Base-by-base conservation (phyloP, 1,140 invertebrate species). In the Gryllus bimaculatus region DNA sequence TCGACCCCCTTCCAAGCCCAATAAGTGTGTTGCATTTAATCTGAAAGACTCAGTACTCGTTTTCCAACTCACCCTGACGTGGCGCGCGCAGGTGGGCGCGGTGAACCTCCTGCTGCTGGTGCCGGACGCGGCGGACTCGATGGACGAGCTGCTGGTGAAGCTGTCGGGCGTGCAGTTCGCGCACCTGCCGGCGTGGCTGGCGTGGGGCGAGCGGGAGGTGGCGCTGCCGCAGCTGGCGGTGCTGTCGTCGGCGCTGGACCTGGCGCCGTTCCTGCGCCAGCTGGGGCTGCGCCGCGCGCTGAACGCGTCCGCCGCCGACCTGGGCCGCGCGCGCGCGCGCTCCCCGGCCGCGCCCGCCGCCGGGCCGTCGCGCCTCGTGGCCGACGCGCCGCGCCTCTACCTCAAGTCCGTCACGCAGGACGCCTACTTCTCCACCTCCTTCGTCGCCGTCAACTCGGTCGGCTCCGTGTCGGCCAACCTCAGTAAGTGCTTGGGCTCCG, bases 381-480 rank as follows among this genome's bases (percentile, higher is more conserved):
- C 74, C 47, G 7, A 15, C 7, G 48, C 13, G 7, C 79, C 75
- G 6, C 8, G 6, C 10, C 47, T 77, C 8, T 78, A 81, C 26
- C 80, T 83, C n/a, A 79, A 80, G 26, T 82, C 82, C 10, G 80
- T 85, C 21, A 83, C 81, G 48, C 84, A 85, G 75, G 83, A 83
- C 76, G 82, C 83, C 15, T 85, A 83, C 77, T 84, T 85, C 73
- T 82, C 83, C 47, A 84, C 84, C 8, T 84, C 83, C 47, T 85
- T 85, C 78, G 81, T 82, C 12, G 81, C 83, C 13, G 80, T 85
- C 10, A 84, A 85, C 75, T 83, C 84, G 8, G 82, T 84, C n/a
- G 82, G 81, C 12, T 83, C 83, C 8, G 80, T 82, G 4, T 76
- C 79, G 8, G 76, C 81, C n/a, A 78, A 81, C 73, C 77, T 83